These are phyloP conservation scores for Alexandromys fortis DNA, from an alignment of 2,113 vertebrate genomes.

Conservation along the genomic window DNA sequence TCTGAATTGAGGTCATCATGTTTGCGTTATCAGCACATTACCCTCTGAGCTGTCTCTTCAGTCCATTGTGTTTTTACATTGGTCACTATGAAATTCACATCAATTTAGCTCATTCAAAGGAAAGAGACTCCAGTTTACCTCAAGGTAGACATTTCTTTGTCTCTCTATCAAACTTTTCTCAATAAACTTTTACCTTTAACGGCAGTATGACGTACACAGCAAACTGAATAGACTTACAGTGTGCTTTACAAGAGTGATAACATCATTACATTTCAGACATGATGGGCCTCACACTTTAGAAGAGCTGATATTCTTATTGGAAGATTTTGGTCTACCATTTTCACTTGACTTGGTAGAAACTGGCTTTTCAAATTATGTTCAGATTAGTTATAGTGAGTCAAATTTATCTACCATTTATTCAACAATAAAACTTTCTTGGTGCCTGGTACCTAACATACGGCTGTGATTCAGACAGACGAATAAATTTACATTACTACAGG, in stretches of 20 bases:
- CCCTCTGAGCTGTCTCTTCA: background rate
- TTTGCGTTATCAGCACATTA: background rate
- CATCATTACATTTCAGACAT: background rate
- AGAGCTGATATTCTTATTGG: background rate
- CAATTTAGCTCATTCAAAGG: background rate
- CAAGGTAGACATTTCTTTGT: background rate
- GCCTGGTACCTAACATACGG: background rate
- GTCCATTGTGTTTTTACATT: background rate
- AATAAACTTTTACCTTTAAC: background rate
- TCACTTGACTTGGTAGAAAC: background rate
- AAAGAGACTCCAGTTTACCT: background rate
- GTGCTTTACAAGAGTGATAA: background rate
- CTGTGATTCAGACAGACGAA: background rate
- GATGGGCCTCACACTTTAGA: background rate
- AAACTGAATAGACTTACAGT: background rate
- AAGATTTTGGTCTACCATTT: background rate
- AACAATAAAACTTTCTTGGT: background rate
- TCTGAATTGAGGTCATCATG: background rate
- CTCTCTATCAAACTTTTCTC: background rate
- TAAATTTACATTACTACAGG: background rate
- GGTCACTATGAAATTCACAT: background rate
- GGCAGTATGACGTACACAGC: background rate
- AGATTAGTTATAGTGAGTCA: background rate
- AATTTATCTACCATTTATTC: background rate
- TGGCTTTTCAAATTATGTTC: background rate